These are phyloP conservation scores for Sesamia nonagrioides DNA, from an alignment of 1,140 invertebrate species.

Conservation along the genomic window DNA sequence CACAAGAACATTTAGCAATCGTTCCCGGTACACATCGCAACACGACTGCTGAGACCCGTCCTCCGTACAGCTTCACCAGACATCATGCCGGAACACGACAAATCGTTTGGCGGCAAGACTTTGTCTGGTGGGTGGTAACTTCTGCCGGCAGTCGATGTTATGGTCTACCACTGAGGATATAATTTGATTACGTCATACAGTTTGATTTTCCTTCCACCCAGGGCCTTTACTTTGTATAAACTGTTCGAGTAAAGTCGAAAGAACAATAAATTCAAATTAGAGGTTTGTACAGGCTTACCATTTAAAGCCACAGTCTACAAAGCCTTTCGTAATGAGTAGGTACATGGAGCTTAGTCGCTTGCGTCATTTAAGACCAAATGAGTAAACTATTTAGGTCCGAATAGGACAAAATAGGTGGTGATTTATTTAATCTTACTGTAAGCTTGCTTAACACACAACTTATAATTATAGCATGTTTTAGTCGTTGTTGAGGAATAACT, in stretches of 20 bases:
- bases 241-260: slow-evolving; percentile 11
- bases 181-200: too few relatives aligned
- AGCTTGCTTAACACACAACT: neutral
- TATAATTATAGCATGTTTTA: too few relatives aligned
- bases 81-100: too few relatives aligned
- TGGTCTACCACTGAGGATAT: too few relatives aligned
- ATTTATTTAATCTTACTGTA: neutral
- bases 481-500: too few relatives aligned
- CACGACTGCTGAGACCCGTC: too few relatives aligned
- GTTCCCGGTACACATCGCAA: too few relatives aligned
- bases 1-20: too few relatives aligned
- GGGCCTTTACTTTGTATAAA: neutral
- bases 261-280: slow-evolving; percentile 22
- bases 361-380: neutral
- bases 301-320: slow-evolving; percentile 4
- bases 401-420: neutral
- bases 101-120: too few relatives aligned
- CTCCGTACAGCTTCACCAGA: too few relatives aligned
- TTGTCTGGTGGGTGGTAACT: too few relatives aligned
- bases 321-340: neutral
- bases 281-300: slow-evolving; percentile 10
- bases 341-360: neutral
- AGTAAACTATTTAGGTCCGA: neutral
- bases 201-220: neutral
- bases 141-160: too few relatives aligned